Conservation (phyloP, 2,797 vertebrate genomes). For the Galagoides demidoff region DNA sequence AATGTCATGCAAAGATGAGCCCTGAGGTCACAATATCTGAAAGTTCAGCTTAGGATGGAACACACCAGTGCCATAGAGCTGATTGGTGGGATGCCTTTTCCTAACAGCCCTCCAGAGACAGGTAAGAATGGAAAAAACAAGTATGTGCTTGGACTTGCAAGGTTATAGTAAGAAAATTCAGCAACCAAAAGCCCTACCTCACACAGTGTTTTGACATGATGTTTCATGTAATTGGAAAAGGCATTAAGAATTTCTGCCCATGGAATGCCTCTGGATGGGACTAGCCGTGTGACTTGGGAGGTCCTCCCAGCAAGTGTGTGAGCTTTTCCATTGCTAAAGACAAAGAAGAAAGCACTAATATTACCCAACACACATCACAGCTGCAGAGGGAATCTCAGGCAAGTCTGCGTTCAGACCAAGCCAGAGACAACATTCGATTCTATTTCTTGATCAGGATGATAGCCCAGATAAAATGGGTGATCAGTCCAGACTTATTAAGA, state of each 20-base stretch:
- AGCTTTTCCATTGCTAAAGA: neutral
- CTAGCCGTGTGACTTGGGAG: neutral
- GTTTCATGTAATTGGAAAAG: neutral
- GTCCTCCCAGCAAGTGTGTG: neutral
- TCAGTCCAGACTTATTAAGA: neutral
- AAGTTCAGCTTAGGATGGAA: neutral
- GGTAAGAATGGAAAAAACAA: neutral
- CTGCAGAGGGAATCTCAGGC: neutral
- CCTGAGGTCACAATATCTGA: neutral
- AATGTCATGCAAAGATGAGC: neutral
- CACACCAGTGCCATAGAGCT: neutral
- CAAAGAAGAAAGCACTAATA: neutral
- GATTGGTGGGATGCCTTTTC: neutral
- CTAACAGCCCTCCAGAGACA: neutral
- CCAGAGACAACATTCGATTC: neutral
- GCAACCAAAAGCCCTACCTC: neutral
- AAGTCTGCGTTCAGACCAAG: neutral
- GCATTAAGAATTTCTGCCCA: neutral
- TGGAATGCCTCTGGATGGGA: neutral
- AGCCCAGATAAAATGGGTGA: neutral
- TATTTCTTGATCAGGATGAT: neutral
- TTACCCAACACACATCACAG: neutral
- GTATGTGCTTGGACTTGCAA: neutral
- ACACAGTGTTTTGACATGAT: slow-evolving; percentile 28
- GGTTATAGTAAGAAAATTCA: slow-evolving; percentile 39